These are phyloP conservation scores for Bursaphelenchus okinawaensis DNA, from an alignment of 2,888 invertebrate genomes.

Conservation along the genomic window DNA sequence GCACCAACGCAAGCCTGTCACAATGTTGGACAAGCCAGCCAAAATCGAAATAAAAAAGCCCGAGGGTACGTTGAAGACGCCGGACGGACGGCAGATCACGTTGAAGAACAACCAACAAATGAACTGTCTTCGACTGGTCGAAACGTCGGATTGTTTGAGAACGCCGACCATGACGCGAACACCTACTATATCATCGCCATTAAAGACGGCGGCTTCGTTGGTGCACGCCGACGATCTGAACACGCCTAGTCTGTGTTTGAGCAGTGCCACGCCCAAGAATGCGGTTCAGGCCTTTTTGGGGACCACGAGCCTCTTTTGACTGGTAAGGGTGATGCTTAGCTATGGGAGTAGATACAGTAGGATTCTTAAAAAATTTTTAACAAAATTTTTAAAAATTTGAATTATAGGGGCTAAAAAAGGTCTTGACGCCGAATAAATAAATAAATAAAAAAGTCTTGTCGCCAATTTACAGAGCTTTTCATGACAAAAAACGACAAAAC, in stretches of 20 bases:
- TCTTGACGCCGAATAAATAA: no score
- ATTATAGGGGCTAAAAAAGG: no score
- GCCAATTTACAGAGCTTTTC: no score
- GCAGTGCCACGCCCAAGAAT: conserved; percentile 34
- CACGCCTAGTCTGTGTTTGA: conserved; percentile 36
- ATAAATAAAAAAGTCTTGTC: no score
- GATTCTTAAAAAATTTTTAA: no score
- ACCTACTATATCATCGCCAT: conserved; percentile 35
- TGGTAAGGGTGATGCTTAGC: conserved; percentile 21
- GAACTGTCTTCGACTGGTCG: conserved; percentile 23
- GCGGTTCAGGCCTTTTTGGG: conserved; percentile 31
- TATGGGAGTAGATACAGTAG: no score
- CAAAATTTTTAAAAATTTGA: no score
- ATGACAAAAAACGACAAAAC: no score
- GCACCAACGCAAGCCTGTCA: background rate
- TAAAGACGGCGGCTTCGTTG: conserved; percentile 24
- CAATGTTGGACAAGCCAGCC: background rate
- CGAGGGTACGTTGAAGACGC: background rate
- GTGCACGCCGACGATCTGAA: conserved; percentile 40
- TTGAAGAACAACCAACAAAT: conserved; percentile 27
- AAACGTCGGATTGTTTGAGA: conserved; percentile 29
- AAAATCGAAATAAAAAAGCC: background rate
- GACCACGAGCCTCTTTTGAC: conserved; percentile 41
- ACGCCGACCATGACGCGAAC: conserved; percentile 39
- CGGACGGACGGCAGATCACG: conserved; percentile 13